A percentile compares a stretch with the other conserved stretches of the same genome.
Conservation (phyloP, 2,113 vertebrate species). For the Corythornis madagascariensis region DNA sequence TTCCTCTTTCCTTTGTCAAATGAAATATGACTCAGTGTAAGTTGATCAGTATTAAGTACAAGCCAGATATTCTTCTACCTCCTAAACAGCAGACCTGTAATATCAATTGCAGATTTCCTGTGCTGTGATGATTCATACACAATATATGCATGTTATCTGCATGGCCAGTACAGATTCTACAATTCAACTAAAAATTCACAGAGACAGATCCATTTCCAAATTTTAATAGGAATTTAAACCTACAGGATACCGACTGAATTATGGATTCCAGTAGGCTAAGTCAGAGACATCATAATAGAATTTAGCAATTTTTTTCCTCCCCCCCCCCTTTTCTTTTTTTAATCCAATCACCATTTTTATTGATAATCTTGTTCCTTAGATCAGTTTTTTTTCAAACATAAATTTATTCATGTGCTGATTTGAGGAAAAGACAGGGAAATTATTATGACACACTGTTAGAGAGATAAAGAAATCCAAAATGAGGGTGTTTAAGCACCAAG, state of each 20-base stretch:
- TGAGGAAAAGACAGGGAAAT: background rate
- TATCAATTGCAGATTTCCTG: background rate
- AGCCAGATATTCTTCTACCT: background rate
- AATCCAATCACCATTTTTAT: background rate
- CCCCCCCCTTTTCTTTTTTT: background rate
- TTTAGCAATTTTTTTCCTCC: background rate
- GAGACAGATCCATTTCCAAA: background rate
- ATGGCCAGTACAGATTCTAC: background rate
- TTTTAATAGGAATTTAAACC: background rate
- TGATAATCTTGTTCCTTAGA: background rate
- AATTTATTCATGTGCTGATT: background rate
- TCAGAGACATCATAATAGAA: background rate
- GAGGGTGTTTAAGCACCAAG: background rate
- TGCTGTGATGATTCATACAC: background rate
- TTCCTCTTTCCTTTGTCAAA: constrained; percentile 13
- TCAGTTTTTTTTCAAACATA: background rate
- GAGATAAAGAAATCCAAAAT: background rate
- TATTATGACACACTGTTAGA: background rate
- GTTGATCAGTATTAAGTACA: constrained; percentile 45
- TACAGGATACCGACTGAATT: background rate
- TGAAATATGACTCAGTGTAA: constrained; percentile 41
- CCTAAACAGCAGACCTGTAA: background rate
- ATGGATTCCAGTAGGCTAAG: background rate
- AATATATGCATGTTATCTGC: background rate
- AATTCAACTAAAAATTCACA: background rate